Evolutionary conservation across 2,797 vertebrate genomes (phyloP), one percentile per base, ranked within the genome.

Genomic region (Dallia pectoralis): DNA sequence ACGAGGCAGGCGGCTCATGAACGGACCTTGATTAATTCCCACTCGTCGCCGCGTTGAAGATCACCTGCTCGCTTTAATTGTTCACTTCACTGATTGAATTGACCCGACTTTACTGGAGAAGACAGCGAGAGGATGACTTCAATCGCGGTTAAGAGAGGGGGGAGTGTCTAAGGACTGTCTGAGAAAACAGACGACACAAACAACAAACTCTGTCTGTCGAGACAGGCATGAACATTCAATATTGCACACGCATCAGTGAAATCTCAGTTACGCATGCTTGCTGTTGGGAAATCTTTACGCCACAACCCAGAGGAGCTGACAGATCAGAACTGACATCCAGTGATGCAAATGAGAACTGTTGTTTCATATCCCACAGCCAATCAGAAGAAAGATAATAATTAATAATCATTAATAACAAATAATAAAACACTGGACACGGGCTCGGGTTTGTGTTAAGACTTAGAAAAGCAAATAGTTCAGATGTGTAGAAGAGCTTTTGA

Each of bases 401-500:
- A n/a, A n/a, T n/a, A n/a, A n/a, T n/a, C 49, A 78, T 11, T 15
- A 63, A 22, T 66, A 32, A 25, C 12, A 22, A 33, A 53, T 66
- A 51, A 59, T 59, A 87, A 86, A 85, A 77, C 77, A 29, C 14
- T 33, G 62, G 27, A 29, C 62, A 33, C 2, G 19, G 59, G 22
- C 22, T 14, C 59, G 4, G 2, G 30, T 64, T 16, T 2, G 25
- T 56, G 22, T 29, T 25, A 27, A 18, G 80, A 72, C 67, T 22
- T 16, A 72, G 19, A 49, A 88, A 81, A 79, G 84, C 70, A 76
- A 83, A 79, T 77, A 89, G 87, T 91, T 88, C 87, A 86, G 78
- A 72, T 76, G 82, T 85, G 85, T 80, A 36, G 76, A 62, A 73
- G 81, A 69, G 77, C 83, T 81, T 84, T 83, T 19, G 56, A 19